A percentile compares a stretch with the other conserved stretches of the same genome.
phyloP scores from a whole-genome alignment of 2,113 vertebrate species.

The Puffinus mauretanicus region DNA sequence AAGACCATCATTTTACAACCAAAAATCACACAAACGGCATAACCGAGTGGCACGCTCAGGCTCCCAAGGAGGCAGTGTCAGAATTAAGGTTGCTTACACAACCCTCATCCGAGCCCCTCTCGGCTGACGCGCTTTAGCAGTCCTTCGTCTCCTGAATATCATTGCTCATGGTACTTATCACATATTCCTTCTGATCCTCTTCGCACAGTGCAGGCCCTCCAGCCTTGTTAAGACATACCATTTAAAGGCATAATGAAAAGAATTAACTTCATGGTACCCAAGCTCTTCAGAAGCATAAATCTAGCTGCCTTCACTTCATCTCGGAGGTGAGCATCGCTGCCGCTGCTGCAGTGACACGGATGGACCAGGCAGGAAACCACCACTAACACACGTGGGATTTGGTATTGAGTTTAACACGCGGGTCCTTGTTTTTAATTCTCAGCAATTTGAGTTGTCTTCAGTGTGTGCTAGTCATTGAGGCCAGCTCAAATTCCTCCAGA shows the following conservation, averaged over 20 bases:
- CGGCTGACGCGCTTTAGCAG: background rate
- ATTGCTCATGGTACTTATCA: background rate
- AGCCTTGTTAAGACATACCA: background rate
- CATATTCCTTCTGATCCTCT: background rate
- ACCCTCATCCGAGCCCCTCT: background rate
- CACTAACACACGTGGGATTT: fast-evolving
- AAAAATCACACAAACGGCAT: background rate
- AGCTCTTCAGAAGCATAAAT: background rate
- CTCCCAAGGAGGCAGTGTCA: background rate
- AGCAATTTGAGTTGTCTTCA: background rate
- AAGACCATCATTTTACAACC: background rate
- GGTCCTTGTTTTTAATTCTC: background rate
- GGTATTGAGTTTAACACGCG: background rate
- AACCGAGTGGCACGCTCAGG: background rate
- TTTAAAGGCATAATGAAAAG: background rate
- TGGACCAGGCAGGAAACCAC: background rate
- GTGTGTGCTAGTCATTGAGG: background rate
- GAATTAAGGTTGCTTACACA: background rate
- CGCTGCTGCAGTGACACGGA: fast-evolving
- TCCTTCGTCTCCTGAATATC: background rate
- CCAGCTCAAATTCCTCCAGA: background rate
- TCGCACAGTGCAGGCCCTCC: background rate
- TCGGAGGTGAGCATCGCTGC: background rate
- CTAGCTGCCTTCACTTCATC: background rate
- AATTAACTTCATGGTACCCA: background rate